Evolutionary conservation across 2,797 vertebrate genomes (phyloP).

Genomic region (Phalanger gymnotis): DNA sequence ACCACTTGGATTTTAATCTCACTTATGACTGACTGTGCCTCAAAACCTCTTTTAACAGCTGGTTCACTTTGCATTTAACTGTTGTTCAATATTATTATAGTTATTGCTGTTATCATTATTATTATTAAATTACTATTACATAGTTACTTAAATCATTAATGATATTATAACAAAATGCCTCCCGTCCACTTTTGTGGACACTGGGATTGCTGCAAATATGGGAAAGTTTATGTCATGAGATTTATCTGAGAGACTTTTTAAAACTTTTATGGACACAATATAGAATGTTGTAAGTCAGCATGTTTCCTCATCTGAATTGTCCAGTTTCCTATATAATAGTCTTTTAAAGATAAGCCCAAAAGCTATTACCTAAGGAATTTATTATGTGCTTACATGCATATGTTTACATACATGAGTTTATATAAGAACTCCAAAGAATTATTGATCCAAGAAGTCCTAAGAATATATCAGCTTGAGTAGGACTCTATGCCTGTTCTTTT

Average conservation of each 20-base stretch:
- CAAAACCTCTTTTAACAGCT: background rate
- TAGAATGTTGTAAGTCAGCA: background rate
- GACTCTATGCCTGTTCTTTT: slow-evolving; percentile 29
- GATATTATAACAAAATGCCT: background rate
- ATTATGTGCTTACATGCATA: background rate
- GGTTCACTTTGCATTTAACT: background rate
- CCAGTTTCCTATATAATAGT: background rate
- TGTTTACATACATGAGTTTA: background rate
- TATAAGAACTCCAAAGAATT: slow-evolving; percentile 33
- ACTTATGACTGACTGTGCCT: too few relatives aligned
- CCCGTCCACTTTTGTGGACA: background rate
- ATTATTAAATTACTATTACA: background rate
- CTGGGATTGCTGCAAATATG: background rate
- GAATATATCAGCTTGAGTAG: background rate
- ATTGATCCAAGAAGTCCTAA: background rate
- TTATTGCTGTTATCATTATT: too few relatives aligned
- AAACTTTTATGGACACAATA: background rate
- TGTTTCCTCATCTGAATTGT: background rate
- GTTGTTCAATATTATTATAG: background rate
- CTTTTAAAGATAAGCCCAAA: slow-evolving; percentile 16
- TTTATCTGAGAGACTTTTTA: background rate
- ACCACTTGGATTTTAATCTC: too few relatives aligned
- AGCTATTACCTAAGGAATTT: background rate
- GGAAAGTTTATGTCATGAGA: background rate
- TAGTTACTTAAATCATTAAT: background rate